Evolutionary conservation across 2,113 vertebrate genomes (phyloP).

Genomic region (Greenwoodochromis staneri): DNA sequence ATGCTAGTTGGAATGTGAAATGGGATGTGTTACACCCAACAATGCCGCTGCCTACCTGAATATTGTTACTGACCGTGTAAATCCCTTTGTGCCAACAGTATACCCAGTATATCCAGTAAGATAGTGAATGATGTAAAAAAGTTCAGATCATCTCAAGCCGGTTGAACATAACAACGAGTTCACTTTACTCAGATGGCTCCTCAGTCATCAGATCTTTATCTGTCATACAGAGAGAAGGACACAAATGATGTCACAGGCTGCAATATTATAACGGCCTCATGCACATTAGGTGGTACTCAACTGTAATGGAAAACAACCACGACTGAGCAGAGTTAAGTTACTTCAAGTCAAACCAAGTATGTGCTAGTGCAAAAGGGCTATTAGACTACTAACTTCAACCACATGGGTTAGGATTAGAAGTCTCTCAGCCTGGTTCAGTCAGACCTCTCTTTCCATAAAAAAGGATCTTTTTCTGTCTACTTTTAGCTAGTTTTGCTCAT

Average conservation of each 20-base stretch:
- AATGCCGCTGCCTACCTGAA: neutral
- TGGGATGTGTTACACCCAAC: neutral
- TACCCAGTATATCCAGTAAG: neutral
- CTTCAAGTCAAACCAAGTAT: neutral
- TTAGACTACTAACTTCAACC: neutral
- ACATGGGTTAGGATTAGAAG: neutral
- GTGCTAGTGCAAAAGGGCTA: neutral
- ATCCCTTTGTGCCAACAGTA: neutral
- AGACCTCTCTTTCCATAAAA: neutral
- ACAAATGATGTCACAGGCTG: neutral
- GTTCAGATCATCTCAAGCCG: neutral
- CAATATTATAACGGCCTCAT: neutral
- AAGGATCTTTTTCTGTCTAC: neutral
- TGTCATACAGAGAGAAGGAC: neutral
- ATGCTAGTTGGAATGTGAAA: neutral
- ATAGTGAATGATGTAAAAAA: neutral
- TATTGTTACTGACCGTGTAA: neutral
- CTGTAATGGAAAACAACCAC: neutral
- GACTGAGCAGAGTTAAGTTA: neutral
- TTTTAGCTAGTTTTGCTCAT: rapidly evolving
- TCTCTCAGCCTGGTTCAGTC: neutral
- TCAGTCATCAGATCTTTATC: neutral
- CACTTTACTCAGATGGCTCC: neutral
- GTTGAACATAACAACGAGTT: neutral
- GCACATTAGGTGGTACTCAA: neutral